Percentiles rank a stretch among this genome's conserved stretches.
Evolutionary conservation across 1,140 invertebrate genomes (phyloP).

Genomic region (Drosophila punjabiensis): DNA sequence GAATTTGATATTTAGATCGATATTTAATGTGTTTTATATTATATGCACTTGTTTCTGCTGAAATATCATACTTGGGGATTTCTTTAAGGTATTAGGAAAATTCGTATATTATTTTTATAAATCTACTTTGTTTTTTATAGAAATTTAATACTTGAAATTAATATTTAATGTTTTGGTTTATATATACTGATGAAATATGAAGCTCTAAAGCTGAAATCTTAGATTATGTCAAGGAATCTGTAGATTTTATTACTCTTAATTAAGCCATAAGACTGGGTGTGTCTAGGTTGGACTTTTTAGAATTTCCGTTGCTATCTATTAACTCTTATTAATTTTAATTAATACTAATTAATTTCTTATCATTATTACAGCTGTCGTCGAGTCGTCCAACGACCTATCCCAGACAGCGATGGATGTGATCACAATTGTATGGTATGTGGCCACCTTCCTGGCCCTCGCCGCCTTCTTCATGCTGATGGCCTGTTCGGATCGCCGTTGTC

Average conservation of each 20-base stretch:
- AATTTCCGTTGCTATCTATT: not conserved
- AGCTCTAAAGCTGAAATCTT: not conserved
- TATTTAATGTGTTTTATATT: not conserved
- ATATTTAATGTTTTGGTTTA: not conserved
- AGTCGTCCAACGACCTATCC: slow-evolving; percentile 71
- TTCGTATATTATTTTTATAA: not conserved
- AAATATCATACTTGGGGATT: slow-evolving; percentile 1
- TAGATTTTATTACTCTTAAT: slow-evolving; percentile 1
- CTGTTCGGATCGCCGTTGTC: slow-evolving; percentile 79
- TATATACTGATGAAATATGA: slow-evolving; percentile 1
- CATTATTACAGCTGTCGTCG: slow-evolving; percentile 50
- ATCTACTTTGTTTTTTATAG: not conserved
- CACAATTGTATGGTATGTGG: slow-evolving; percentile 84
- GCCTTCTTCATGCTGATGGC: slow-evolving; percentile 85
- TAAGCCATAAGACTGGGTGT: not conserved
- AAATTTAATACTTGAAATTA: not conserved
- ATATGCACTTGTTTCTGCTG: not conserved
- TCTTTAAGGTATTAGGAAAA: not conserved
- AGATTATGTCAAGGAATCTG: not conserved
- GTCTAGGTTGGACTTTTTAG: not conserved
- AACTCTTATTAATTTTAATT: slow-evolving; percentile 8
- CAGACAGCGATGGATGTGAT: slow-evolving; percentile 85
- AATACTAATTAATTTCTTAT: slow-evolving; percentile 7
- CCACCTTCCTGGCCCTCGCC: slow-evolving; percentile 79
- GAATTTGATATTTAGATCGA: not conserved